Evolutionary conservation across 2,113 vertebrate species (phyloP).

Genomic region (Calidris pugnax): DNA sequence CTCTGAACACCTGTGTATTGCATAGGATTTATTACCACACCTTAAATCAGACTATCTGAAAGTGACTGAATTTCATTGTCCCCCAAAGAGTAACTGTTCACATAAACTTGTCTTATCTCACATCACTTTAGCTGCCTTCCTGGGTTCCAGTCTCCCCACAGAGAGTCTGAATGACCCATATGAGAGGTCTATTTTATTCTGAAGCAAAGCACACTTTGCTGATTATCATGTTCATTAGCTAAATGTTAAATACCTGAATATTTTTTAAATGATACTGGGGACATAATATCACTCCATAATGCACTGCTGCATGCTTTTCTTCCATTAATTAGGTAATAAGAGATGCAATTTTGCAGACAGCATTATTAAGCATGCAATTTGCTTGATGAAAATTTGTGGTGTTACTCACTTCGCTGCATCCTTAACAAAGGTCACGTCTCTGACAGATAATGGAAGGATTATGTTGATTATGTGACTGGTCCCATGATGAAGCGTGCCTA

Average conservation of each 20-base stretch:
- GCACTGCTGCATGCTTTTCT: not conserved
- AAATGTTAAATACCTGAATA: not conserved
- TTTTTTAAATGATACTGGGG: not conserved
- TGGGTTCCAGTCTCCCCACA: not conserved
- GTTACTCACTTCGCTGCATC: not conserved
- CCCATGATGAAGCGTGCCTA: not conserved
- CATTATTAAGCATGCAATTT: not conserved
- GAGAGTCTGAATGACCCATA: accelerated
- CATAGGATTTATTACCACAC: not conserved
- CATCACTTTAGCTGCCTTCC: not conserved
- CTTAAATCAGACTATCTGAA: not conserved
- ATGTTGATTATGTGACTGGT: accelerated
- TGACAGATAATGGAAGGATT: not conserved
- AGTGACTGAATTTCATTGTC: not conserved
- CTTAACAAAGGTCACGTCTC: not conserved
- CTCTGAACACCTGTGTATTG: not conserved
- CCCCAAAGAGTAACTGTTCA: not conserved
- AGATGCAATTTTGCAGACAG: not conserved
- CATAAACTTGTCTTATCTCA: not conserved
- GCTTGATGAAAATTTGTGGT: not conserved
- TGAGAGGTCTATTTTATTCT: not conserved
- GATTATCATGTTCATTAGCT: not conserved
- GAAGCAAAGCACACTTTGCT: not conserved
- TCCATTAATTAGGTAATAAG: not conserved
- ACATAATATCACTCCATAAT: not conserved